These are phyloP conservation scores for Epinotia bilunana DNA, from an alignment of 2,888 invertebrate genomes.

Conservation along the genomic window DNA sequence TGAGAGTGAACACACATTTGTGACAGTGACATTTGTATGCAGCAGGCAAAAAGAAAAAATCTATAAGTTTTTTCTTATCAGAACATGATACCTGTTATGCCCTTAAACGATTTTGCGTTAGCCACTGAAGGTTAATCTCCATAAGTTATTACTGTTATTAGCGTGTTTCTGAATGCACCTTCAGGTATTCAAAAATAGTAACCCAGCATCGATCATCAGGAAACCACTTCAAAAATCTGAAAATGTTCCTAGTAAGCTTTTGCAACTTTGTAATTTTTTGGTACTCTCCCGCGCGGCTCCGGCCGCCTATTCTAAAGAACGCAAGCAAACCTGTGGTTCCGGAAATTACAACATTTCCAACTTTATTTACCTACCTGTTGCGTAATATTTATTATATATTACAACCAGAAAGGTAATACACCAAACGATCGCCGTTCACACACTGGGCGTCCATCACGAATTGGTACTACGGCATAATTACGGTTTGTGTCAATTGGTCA, in stretches of 20 bases:
- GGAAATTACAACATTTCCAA: not conserved
- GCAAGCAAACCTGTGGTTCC: too few species aligned
- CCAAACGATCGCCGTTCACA: not conserved
- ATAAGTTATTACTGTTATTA: too few species aligned
- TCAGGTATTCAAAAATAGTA: too few species aligned
- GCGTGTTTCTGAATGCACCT: too few species aligned
- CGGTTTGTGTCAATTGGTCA: constrained; percentile 21
- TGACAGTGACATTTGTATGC: too few species aligned
- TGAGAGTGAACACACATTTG: too few species aligned
- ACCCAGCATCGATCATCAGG: not conserved
- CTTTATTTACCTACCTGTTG: not conserved
- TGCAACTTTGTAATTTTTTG: not conserved
- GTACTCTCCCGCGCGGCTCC: not conserved
- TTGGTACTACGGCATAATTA: constrained; percentile 6
- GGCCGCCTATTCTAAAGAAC: too few species aligned
- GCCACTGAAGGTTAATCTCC: too few species aligned
- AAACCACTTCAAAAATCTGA: not conserved
- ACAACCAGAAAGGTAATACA: not conserved
- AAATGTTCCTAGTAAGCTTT: not conserved
- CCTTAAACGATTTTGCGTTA: too few species aligned
- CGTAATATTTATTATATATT: not conserved
- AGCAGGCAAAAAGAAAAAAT: too few species aligned
- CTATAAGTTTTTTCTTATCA: too few species aligned
- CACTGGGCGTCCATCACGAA: not conserved
- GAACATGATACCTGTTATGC: too few species aligned